Base-by-base conservation (phyloP, 2,888 invertebrate species). In the Aporophyla nigra region DNA sequence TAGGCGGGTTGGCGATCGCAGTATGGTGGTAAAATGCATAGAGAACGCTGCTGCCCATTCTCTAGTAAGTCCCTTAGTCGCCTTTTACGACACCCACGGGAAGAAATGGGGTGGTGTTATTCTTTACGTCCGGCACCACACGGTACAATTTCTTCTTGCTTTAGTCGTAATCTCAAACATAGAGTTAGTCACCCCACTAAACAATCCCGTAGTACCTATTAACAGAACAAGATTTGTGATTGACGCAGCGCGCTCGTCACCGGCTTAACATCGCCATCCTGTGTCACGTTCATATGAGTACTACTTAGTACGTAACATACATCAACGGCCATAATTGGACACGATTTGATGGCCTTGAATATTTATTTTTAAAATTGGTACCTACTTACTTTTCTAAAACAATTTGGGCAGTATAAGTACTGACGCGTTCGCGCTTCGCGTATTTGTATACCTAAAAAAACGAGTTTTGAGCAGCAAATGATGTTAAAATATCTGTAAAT, bases 181-280 rank as follows among this genome's bases (percentile, higher is more conserved):
- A 79, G 58, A 33, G 24, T 67, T 70, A 71, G 83, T 84, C 78
- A 78, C 78, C 78, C 86, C 59, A 84, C 46, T 53, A 12, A 46
- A 24, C 83, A 76, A 74, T 80, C 72, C 70, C 33, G 65, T 59
- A 70, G 68, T 63, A 59, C 27, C 59, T 33, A 76, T 71, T 59
- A 76, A 49, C 66, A 70, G 67, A 81, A 80, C 78, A 59, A 84
- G 87, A 87, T 87, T 82, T 77, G 61, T 78, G 71, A 76, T 74
- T 82, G 87, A 79, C 79, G 79, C 73, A 68, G 73, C 71, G 70
- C n/a, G 19, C 24, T 70, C 66, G 65, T 78, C 46, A 76, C 56
- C 56, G 53, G 77, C 73, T 79, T 82, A 87, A 87, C 78, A 67
- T 80, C 40, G n/a, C 9, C 86, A 72, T 86, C 86, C 86, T 86